A percentile compares a stretch with the other conserved stretches of the same genome.
These are phyloP conservation scores for Paramormyrops hopkinsi DNA, from an alignment of 2,797 vertebrate genomes.

Conservation along the genomic window DNA sequence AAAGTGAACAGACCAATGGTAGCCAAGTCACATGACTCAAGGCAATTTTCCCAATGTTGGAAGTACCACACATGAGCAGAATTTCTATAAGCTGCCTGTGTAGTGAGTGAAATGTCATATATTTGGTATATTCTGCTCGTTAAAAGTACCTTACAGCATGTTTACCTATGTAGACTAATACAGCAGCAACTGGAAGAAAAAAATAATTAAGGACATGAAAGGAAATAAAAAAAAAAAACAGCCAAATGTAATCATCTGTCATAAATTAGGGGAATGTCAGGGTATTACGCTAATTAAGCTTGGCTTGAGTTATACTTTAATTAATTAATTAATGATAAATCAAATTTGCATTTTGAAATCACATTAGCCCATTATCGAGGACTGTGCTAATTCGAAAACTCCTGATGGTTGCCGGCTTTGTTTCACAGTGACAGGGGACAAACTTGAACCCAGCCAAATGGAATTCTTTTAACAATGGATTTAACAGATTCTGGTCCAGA, in stretches of 20 bases:
- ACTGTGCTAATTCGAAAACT: background rate
- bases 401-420: background rate
- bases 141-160: background rate
- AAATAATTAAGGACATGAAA: background rate
- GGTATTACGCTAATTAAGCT: background rate
- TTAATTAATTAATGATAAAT: conserved; percentile 11
- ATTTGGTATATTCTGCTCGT: background rate
- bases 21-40: background rate
- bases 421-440: background rate
- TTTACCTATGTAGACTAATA: background rate
- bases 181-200: background rate
- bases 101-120: background rate
- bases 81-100: background rate
- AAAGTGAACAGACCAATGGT: background rate
- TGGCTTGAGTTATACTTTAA: conserved; percentile 8
- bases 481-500: conserved; percentile 4
- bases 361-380: background rate
- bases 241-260: conserved; percentile 14
- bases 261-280: conserved; percentile 6
- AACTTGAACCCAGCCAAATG: background rate
- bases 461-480: background rate
- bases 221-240: background rate
- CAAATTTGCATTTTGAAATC: conserved; percentile 14
- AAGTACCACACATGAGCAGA: background rate
- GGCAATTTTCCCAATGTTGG: background rate